These are phyloP conservation scores for Amblyjoppa fuscipennis DNA, from an alignment of 2,888 invertebrate genomes.

Conservation along the genomic window DNA sequence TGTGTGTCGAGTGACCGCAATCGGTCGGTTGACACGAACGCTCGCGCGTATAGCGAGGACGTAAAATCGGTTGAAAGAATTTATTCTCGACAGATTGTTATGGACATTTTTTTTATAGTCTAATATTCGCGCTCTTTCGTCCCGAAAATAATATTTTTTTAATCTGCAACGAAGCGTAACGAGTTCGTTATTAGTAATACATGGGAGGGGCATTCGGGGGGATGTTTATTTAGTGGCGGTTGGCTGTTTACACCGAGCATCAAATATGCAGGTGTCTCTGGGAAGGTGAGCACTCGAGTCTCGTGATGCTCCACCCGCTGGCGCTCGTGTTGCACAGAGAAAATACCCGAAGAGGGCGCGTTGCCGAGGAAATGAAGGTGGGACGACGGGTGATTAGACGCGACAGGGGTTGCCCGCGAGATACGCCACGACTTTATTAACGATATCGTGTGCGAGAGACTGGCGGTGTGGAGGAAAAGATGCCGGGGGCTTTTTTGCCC, in stretches of 20 bases:
- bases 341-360: constrained; percentile 72
- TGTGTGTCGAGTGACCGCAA: too few relatives aligned
- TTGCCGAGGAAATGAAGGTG: constrained; percentile 68
- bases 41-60: too few relatives aligned
- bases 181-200: constrained; percentile 79
- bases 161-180: constrained; percentile 73
- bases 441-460: constrained; percentile 73
- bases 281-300: constrained; percentile 69
- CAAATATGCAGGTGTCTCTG: constrained; percentile 84
- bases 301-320: constrained; percentile 38
- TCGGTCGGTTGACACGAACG: too few relatives aligned
- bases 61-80: not conserved
- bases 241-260: constrained; percentile 81
- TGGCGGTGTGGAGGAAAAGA: constrained; percentile 19
- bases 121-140: not conserved
- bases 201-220: constrained; percentile 68
- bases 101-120: constrained; percentile 6
- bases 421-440: constrained; percentile 82
- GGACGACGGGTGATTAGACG: constrained; percentile 82
- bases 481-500: constrained; percentile 18
- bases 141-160: constrained; percentile 75
- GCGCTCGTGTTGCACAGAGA: constrained; percentile 61
- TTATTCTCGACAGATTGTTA: not conserved
- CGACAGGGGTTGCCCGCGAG: constrained; percentile 77
- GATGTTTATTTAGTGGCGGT: constrained; percentile 81